Evolutionary conservation across 2,113 vertebrate species (phyloP), one percentile per base, ranked within the genome.

Genomic region (Etheostoma spectabile): DNA sequence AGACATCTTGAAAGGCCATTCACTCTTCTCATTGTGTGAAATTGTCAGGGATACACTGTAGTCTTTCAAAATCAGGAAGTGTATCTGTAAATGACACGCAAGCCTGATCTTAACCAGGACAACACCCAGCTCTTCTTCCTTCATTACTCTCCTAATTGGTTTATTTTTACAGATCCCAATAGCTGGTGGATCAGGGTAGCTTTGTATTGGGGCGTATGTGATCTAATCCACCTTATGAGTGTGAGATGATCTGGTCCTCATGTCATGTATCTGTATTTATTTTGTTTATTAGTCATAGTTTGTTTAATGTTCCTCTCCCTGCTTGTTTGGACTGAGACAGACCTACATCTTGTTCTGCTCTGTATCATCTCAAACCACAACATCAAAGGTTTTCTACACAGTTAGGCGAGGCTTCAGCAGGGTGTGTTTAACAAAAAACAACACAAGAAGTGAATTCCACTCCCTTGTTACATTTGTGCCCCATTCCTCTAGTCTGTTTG

Each of bases 1-100:
- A 42, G 53, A 79, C 88, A 85, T 92, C 88, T 93, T 92, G 90
- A 92, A 93, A 93, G 74, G 3, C 71, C 72, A 89, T 93, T 87
- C 4, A 56, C 74, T 79, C 8, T 51, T 70, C 35, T 63, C 38
- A 57, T 59, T 83, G 51, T 38, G 59, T 52, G 38, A 63, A 82
- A 56, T 2, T 30, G 16, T 81, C 49, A 42, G 48, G 46, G 49
- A 63, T 59, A 27, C 19, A 2, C 69, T 79, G 57, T 46, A 62
- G 13, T 84, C 24, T 52, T 38, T 82, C 65, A 65, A 38, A 68
- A 49, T 15, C 2, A 21, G 57, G 61, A 56, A 48, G 35, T 68
- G 35, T 70, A 27, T 70, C 49, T 57, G n/a, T 57, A 64, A 59
- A 51, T 65, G 80, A 65, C 61, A 65, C 30, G 2, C 71, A 33